Percentiles rank a stretch among this genome's conserved stretches.
Conservation (phyloP, 1,140 invertebrate genomes). For the Alviniconcha marisindica region DNA sequence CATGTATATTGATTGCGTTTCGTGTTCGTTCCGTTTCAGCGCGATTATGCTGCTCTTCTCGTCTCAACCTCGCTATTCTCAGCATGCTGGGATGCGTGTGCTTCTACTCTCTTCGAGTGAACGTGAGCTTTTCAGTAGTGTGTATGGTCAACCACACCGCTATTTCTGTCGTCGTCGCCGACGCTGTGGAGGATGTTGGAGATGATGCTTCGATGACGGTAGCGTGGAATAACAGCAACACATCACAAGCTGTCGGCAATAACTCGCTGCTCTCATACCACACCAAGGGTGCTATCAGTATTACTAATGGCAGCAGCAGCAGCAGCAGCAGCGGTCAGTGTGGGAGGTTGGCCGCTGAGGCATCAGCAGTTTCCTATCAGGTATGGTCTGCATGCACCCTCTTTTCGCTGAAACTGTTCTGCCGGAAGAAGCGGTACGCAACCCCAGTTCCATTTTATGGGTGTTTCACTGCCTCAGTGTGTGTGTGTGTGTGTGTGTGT, state of each 20-base stretch:
- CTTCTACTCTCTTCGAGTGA: conserved; percentile 38
- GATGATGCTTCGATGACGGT: not conserved
- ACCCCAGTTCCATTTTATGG: no score
- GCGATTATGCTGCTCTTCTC: conserved; percentile 26
- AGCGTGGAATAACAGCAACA: not conserved
- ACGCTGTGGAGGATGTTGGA: not conserved
- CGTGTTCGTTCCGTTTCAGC: conserved; percentile 6
- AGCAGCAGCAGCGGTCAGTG: not conserved
- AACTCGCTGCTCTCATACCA: no score
- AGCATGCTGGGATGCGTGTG: conserved; percentile 31
- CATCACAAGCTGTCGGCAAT: no score
- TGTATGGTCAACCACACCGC: conserved; percentile 35
- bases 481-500: no score
- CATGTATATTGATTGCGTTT: not conserved
- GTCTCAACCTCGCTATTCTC: conserved; percentile 27
- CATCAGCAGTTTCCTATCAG: not conserved
- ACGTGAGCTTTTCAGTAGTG: conserved; percentile 33
- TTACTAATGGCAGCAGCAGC: not conserved
- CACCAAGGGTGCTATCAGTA: not conserved
- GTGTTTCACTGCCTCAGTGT: no score
- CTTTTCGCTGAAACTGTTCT: no score
- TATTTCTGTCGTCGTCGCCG: not conserved
- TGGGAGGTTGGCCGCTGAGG: not conserved
- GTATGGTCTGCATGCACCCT: not conserved
- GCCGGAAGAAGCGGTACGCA: no score